phyloP scores from a whole-genome alignment of 2,113 vertebrate species.

The Indri indri region DNA sequence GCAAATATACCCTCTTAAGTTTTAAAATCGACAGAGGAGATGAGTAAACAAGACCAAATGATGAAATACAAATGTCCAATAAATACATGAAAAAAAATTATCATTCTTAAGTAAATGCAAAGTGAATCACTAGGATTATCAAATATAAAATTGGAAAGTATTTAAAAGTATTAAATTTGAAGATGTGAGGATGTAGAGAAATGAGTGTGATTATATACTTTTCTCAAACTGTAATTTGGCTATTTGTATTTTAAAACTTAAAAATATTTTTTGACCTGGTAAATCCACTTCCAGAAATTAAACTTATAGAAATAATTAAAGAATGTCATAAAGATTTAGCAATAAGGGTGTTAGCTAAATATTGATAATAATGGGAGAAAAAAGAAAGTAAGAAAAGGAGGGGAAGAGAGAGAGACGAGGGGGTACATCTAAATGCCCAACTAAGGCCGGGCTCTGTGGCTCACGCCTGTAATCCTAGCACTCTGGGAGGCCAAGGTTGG shows the following conservation, averaged over 20 bases:
- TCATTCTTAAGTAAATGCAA: neutral
- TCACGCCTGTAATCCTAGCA: no score
- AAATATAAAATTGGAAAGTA: neutral
- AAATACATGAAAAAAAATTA: neutral
- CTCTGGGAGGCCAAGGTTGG: no score
- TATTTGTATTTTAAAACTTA: neutral
- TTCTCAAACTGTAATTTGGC: neutral
- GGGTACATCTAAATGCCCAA: neutral
- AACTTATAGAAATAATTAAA: neutral
- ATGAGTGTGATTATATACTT: neutral
- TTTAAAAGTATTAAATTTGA: neutral
- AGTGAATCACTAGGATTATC: neutral
- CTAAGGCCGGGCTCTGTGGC: no score
- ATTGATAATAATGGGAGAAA: neutral
- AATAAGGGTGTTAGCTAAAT: neutral
- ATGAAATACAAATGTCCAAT: neutral
- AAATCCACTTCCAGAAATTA: conserved; percentile 6
- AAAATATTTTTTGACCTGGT: conserved; percentile 10
- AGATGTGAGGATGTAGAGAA: neutral
- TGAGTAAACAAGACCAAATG: neutral
- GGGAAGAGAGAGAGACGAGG: accelerated
- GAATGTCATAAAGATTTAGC: neutral
- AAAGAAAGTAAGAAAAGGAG: neutral
- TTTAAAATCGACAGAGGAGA: neutral
- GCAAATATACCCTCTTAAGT: neutral